Percentiles rank a stretch among this genome's conserved stretches.
Conservation (phyloP, 2,113 vertebrate genomes). For the Tragelaphus scriptus region DNA sequence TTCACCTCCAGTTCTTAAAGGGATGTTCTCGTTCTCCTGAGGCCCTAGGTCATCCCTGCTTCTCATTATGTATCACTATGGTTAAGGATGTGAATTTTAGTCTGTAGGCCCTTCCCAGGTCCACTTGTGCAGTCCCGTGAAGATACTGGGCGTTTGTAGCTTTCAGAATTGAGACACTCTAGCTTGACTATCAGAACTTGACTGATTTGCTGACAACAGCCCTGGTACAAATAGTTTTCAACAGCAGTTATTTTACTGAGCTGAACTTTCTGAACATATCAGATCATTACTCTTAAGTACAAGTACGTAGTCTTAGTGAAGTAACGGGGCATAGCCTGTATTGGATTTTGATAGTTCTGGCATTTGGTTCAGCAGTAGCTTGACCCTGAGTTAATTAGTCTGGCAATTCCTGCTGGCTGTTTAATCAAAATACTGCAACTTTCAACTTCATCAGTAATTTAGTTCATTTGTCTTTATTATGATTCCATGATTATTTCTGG, state of each 20-base stretch:
- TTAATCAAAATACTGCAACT: constrained; percentile 79
- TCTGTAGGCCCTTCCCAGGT: neutral
- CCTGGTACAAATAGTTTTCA: constrained; percentile 61
- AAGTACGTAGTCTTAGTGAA: constrained; percentile 58
- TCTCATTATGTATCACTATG: neutral
- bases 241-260: constrained; percentile 61
- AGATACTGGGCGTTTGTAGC: neutral
- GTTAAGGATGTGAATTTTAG: neutral
- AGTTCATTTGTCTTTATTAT: constrained; percentile 83
- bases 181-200: constrained; percentile 51
- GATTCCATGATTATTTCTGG: constrained; percentile 69
- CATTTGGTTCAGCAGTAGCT: constrained; percentile 68
- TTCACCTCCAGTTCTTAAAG: neutral
- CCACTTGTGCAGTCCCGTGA: neutral
- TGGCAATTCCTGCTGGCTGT: constrained; percentile 75
- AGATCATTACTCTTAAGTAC: constrained; percentile 70
- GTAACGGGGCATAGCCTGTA: constrained; percentile 59
- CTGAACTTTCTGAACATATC: constrained; percentile 62
- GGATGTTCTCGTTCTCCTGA: neutral
- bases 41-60: neutral
- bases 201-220: constrained; percentile 69
- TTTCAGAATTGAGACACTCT: constrained; percentile 13
- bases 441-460: constrained; percentile 79
- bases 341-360: constrained; percentile 57
- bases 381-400: constrained; percentile 75